phyloP scores from a whole-genome alignment of 2,888 invertebrate genomes.

The Orthosia cruda region DNA sequence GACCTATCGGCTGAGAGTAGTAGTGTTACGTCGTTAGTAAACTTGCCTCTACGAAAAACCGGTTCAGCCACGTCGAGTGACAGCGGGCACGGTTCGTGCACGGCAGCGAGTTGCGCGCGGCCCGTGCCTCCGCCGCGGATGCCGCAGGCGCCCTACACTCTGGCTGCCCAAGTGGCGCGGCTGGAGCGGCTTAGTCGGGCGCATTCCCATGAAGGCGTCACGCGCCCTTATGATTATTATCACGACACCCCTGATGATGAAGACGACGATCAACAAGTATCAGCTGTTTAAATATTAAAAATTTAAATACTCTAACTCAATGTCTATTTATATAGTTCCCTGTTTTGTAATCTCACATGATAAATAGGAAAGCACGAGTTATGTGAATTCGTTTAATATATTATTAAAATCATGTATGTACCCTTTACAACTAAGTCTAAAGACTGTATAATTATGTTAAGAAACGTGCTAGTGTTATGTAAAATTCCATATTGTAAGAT shows the following conservation, averaged over 20 bases:
- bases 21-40: constrained; percentile 98
- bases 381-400: constrained; percentile 85
- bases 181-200: constrained; percentile 96
- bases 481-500: constrained; percentile 85
- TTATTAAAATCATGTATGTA: constrained; percentile 87
- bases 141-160: constrained; percentile 96
- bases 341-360: constrained; percentile 90
- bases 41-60: constrained; percentile 97
- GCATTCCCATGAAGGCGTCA: constrained; percentile 97
- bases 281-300: constrained; percentile 88
- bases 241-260: constrained; percentile 90
- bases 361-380: constrained; percentile 90
- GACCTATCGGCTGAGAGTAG: constrained; percentile 98
- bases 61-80: constrained; percentile 98
- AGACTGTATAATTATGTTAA: constrained; percentile 91
- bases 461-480: constrained; percentile 90
- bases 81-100: constrained; percentile 96
- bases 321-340: constrained; percentile 89
- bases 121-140: constrained; percentile 94
- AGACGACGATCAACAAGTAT: constrained; percentile 91
- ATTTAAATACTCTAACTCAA: constrained; percentile 83
- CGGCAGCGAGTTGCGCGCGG: constrained; percentile 86
- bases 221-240: constrained; percentile 94
- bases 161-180: constrained; percentile 97
- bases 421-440: constrained; percentile 90